Evolutionary conservation across 2,888 invertebrate species (phyloP).

Genomic region (Cabera pusaria): DNA sequence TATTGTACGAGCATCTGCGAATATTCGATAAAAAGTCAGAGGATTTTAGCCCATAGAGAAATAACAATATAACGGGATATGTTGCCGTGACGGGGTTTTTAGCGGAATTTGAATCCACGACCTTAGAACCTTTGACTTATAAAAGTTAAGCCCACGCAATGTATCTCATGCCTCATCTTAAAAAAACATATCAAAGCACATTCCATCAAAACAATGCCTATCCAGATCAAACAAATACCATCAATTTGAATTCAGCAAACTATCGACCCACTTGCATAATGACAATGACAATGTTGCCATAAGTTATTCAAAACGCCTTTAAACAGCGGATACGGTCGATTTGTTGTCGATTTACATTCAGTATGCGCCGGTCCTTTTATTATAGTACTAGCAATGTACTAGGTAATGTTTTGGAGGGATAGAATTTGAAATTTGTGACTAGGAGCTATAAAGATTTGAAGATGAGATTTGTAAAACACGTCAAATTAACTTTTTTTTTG

Average conservation of each 20-base stretch:
- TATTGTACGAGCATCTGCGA: too few relatives aligned
- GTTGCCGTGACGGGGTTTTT: too few relatives aligned
- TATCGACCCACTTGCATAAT: slow-evolving; percentile 20
- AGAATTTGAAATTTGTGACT: slow-evolving; percentile 8
- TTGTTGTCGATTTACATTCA: slow-evolving; percentile 10
- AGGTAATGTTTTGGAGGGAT: slow-evolving; percentile 12
- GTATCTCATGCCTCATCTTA: too few relatives aligned
- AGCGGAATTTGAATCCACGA: too few relatives aligned
- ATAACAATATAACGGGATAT: too few relatives aligned
- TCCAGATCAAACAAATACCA: slow-evolving; percentile 2
- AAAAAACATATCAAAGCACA: too few relatives aligned
- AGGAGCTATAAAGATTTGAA: not conserved
- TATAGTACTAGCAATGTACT: slow-evolving; percentile 3
- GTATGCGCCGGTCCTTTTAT: not conserved
- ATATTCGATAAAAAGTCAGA: too few relatives aligned
- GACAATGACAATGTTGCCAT: slow-evolving; percentile 12
- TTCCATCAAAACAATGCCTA: not conserved
- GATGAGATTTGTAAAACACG: too few relatives aligned
- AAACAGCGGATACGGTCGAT: slow-evolving; percentile 16
- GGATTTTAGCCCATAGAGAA: too few relatives aligned
- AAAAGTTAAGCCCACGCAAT: too few relatives aligned
- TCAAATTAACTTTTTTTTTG: too few relatives aligned
- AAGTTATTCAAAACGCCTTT: slow-evolving; percentile 10
- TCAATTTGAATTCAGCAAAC: slow-evolving; percentile 13
- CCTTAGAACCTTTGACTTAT: too few relatives aligned